phyloP scores from a whole-genome alignment of 2,888 invertebrate genomes.

The Drosophila pseudotalamancana region DNA sequence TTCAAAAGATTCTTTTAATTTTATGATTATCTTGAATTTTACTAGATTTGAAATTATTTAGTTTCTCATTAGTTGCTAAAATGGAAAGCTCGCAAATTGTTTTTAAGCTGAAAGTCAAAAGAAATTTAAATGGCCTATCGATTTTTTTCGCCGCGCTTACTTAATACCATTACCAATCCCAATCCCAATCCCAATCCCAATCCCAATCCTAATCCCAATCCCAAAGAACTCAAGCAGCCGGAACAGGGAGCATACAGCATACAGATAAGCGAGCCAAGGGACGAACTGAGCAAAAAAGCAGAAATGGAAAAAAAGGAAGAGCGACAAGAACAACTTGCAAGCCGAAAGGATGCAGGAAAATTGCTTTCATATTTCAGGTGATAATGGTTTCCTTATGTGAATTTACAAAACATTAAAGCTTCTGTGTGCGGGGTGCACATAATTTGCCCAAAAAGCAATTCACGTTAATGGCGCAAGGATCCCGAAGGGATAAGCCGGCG shows the following conservation, averaged over 20 bases:
- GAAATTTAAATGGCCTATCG: neutral
- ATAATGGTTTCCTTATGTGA: slow-evolving; percentile 83
- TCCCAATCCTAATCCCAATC: too few relatives aligned
- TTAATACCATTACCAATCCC: slow-evolving; percentile 2
- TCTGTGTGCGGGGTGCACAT: slow-evolving; percentile 72
- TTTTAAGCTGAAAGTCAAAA: neutral
- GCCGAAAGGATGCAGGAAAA: slow-evolving; percentile 72
- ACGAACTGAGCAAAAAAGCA: slow-evolving; percentile 20
- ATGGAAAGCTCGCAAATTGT: too few relatives aligned
- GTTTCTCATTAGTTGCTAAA: too few relatives aligned
- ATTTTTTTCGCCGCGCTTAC: slow-evolving; percentile 7
- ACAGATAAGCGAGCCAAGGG: slow-evolving; percentile 44
- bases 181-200: neutral
- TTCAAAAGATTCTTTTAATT: too few relatives aligned
- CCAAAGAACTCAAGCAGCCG: neutral
- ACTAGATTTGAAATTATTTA: too few relatives aligned
- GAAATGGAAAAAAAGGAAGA: too few relatives aligned
- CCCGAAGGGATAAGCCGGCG: slow-evolving; percentile 78
- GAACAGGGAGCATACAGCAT: slow-evolving; percentile 7
- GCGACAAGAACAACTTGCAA: slow-evolving; percentile 21
- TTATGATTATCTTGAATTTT: too few relatives aligned
- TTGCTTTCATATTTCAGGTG: slow-evolving; percentile 83
- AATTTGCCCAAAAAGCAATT: slow-evolving; percentile 83
- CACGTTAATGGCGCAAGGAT: slow-evolving; percentile 80
- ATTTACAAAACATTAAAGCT: slow-evolving; percentile 82